Percentiles rank a stretch among this genome's conserved stretches.
Conservation (phyloP, 2,113 vertebrate species). For the Parus major region DNA sequence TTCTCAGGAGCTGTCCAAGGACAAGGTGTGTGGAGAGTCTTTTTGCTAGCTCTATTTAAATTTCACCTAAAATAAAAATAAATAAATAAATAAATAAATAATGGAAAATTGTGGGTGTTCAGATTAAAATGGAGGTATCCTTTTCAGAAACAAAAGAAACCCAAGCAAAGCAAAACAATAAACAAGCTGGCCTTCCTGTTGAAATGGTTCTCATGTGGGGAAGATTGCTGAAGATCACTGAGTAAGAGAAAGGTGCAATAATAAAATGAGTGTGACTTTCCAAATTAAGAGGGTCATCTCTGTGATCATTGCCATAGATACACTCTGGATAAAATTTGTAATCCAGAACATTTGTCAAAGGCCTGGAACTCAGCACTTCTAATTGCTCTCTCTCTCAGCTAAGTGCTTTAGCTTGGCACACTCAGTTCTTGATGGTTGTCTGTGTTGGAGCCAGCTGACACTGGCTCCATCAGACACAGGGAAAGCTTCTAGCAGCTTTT, state of each 20-base stretch:
- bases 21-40: background rate
- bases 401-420: background rate
- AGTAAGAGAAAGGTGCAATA: background rate
- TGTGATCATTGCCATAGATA: background rate
- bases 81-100: too few relatives aligned
- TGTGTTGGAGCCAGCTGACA: background rate
- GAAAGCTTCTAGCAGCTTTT: background rate
- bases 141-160: background rate
- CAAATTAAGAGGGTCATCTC: background rate
- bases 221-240: background rate
- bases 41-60: background rate
- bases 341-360: background rate
- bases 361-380: background rate
- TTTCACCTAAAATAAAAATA: background rate
- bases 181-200: background rate
- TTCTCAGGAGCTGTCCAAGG: background rate
- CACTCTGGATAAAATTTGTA: background rate
- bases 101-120: background rate
- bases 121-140: background rate
- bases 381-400: background rate
- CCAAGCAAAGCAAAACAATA: background rate
- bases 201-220: background rate
- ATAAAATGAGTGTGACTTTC: background rate
- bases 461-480: rapidly evolving
- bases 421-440: background rate